Base-by-base conservation (phyloP, 2,797 vertebrate species). In the Paguma larvata region DNA sequence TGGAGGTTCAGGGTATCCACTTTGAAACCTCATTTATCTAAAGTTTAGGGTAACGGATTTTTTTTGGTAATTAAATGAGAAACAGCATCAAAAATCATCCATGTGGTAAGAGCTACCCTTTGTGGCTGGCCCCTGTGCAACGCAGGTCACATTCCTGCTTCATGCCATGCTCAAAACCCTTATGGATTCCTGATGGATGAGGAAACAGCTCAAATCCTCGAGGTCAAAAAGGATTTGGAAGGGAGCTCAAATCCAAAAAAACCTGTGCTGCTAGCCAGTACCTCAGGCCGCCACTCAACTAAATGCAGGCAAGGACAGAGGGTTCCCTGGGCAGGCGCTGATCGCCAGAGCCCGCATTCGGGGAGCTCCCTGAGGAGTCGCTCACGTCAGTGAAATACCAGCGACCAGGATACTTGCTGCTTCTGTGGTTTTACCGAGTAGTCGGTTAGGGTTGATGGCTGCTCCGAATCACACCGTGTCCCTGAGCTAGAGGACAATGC, bases 381-480 rank as follows among this genome's bases (percentile, higher is more conserved):
- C 25, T 41, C 7, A 32, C 23, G n/a, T 27, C 59, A 18, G 56
- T 56, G 8, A 83, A 10, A 21, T 11, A 16, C 53, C 27, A 30
- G 41, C 11, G 41, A 10, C 27, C 53, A 56, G 46, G 23, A 68
- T 21, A 21, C 38, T 12, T 2, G 27, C 72, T 25, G 44, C 41
- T 63, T 59, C 44, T 32, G 59, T 2, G 3, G 25, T 3, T 3
- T 83, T 16, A n/a, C n/a, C 19, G n/a, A 63, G 53, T 9, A 53
- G n/a, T 15, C n/a, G 25, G 0, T 16, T 5, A 23, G n/a, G 38
- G 63, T 3, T 4, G 1, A n/a, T 8, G 32, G 0, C 59, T 53
- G 48, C 70, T 77, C 46, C 14, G 46, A 68, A 77, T 15, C 16
- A 34, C 16, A 85, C 9, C 38, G 30, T 14, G 30, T 41, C 27